Evolutionary conservation across 2,888 invertebrate genomes (phyloP).

Genomic region (Drosophila meridionalis): DNA sequence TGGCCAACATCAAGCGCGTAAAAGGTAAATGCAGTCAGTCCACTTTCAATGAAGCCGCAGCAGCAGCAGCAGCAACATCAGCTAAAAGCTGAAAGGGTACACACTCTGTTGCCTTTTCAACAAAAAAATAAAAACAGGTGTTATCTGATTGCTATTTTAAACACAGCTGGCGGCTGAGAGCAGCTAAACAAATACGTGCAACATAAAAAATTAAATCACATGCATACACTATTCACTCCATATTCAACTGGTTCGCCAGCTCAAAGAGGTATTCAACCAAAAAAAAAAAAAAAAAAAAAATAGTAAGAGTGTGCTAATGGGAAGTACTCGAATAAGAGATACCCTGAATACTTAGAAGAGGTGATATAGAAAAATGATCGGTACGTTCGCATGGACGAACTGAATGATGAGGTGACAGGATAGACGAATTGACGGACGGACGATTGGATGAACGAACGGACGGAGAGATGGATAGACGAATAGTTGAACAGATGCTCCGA

Average conservation of each 20-base stretch:
- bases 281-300: not conserved
- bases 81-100: constrained; percentile 25
- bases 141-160: constrained; percentile 83
- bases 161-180: constrained; percentile 57
- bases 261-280: not conserved
- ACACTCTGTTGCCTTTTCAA: constrained; percentile 41
- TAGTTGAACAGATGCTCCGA: too few species aligned
- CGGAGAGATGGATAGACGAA: not conserved
- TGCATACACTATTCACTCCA: constrained; percentile 58
- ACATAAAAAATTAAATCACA: constrained; percentile 62
- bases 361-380: too few species aligned
- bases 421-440: too few species aligned
- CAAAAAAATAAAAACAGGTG: constrained; percentile 50
- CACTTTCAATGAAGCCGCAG: constrained; percentile 57
- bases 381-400: too few species aligned
- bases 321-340: not conserved
- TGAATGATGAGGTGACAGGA: too few species aligned
- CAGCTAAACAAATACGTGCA: constrained; percentile 57
- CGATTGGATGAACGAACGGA: not conserved
- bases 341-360: too few species aligned
- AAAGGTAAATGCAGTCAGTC: constrained; percentile 49
- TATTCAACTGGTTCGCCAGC: constrained; percentile 5
- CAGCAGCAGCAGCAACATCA: not conserved
- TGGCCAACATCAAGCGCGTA: constrained; percentile 33
- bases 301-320: not conserved